phyloP scores from a whole-genome alignment of 2,888 invertebrate species.

The Panopea generosa region DNA sequence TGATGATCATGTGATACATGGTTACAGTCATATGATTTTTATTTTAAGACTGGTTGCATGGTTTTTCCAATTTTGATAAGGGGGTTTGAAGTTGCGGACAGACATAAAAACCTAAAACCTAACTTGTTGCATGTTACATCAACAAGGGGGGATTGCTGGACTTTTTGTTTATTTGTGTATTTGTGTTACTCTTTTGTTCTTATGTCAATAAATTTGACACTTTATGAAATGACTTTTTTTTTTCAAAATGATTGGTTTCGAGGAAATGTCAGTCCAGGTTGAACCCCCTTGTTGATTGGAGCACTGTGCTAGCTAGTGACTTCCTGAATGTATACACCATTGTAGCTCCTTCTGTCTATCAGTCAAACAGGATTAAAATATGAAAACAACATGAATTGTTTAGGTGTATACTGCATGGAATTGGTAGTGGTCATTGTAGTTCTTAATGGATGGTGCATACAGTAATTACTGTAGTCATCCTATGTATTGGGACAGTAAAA shows the following conservation, averaged over 20 bases:
- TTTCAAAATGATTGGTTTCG: too few relatives aligned
- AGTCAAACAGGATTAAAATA: too few relatives aligned
- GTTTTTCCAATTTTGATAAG: conserved; percentile 50
- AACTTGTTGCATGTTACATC: conserved; percentile 57
- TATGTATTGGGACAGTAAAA: too few relatives aligned
- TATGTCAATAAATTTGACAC: background rate
- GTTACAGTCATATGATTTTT: conserved; percentile 49
- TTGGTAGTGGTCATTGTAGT: too few relatives aligned
- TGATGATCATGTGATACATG: conserved; percentile 26
- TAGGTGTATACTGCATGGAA: too few relatives aligned
- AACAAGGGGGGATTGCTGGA: conserved; percentile 65
- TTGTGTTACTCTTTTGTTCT: background rate
- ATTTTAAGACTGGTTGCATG: conserved; percentile 62
- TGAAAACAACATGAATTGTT: too few relatives aligned
- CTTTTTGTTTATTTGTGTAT: too few relatives aligned
- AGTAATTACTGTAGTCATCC: too few relatives aligned
- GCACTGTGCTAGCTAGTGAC: conserved; percentile 41
- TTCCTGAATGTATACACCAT: conserved; percentile 13
- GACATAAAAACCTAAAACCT: conserved; percentile 38
- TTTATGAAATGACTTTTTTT: too few relatives aligned
- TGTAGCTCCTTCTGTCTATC: background rate
- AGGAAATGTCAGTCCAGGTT: conserved; percentile 62
- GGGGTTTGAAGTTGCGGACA: conserved; percentile 57
- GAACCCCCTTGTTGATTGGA: conserved; percentile 62
- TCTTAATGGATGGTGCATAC: too few relatives aligned